A percentile compares a stretch with the other conserved stretches of the same genome.
Evolutionary conservation across 1,140 invertebrate genomes (phyloP).

Genomic region (Nasonia giraulti): DNA sequence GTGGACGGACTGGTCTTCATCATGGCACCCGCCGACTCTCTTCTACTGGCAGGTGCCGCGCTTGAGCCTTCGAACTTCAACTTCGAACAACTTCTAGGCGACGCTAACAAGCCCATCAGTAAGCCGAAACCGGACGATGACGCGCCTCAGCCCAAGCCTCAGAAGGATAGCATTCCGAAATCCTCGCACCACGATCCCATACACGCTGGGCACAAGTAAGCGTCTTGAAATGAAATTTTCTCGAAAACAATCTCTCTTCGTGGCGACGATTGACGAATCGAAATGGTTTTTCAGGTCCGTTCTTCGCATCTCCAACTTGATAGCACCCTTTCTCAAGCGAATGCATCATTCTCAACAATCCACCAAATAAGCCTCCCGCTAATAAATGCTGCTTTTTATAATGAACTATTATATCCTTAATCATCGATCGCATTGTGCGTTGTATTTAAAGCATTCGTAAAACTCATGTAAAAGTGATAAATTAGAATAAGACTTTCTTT

Average conservation of each 20-base stretch:
- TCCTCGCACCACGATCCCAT: neutral
- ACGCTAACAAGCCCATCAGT: conserved; percentile 19
- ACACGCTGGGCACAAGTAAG: conserved; percentile 16
- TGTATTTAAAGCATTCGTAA: neutral
- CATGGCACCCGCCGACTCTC: conserved; percentile 77
- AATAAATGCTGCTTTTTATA: neutral
- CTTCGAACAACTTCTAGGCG: conserved; percentile 11
- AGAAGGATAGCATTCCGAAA: conserved; percentile 21
- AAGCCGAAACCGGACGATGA: conserved; percentile 28
- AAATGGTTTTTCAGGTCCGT: conserved; percentile 59
- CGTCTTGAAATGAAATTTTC: neutral
- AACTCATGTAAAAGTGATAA: conserved; percentile 18
- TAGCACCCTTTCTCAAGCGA: conserved; percentile 63
- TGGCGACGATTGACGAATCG: neutral
- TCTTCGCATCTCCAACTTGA: conserved; percentile 61
- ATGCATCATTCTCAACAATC: conserved; percentile 46
- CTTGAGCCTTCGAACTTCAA: conserved; percentile 22
- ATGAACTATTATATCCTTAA: conserved; percentile 17
- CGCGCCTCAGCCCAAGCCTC: conserved; percentile 39
- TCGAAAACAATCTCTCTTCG: neutral
- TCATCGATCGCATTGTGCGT: neutral
- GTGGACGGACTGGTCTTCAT: conserved; percentile 80
- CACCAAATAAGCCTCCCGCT: neutral
- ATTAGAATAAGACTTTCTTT: conserved; percentile 11
- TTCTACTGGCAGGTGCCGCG: conserved; percentile 63